Base-by-base conservation (phyloP, 2,797 vertebrate species). In the Poeciliopsis turneri region DNA sequence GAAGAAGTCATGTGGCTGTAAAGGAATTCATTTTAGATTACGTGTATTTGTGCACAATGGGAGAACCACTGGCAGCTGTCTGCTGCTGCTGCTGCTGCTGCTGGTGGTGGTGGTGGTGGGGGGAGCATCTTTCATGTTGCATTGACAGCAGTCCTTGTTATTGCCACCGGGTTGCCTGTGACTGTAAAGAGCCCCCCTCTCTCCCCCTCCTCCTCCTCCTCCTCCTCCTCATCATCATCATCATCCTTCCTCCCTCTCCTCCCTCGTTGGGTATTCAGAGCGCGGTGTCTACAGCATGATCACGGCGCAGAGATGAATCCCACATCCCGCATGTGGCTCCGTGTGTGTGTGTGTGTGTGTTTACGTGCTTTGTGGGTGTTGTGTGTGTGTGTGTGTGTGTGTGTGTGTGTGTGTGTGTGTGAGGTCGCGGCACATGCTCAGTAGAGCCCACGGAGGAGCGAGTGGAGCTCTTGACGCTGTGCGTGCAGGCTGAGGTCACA, bases 371-470 rank as follows among this genome's bases (percentile, higher is more conserved):
- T 33, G 53, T 57, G 94, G 92, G 49, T 51, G 41, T 28, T 15
- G 76, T 30, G 11, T 2, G 25, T 78, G 11, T 11, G 45, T 33
- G 49, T 51, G 49, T 51, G 41, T 28, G n/a, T 59, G 41, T 8
- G 68, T 15, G 76, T 30, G 11, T 2, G 25, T 78, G 33, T 59
- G 12, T 18, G 46, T 33, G 55, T 57, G 94, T 92, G 95, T 92
- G 90, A 93, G 96, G 97, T 98, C 97, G 98, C 95, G 94, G 98
- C 98, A 97, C 98, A 99, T 99, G 98, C 98, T 98, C 98, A 98
- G 97, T 99, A 87, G 95, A 82, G 96, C 90, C 66, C 92, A 89
- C 90, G 93, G 93, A 95, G 96, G 93, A 96, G 96, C 95, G 95
- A 97, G 97, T 94, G 95, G 96, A 85, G 97, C 93, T 95, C 4